Base-by-base conservation (phyloP, 2,113 vertebrate genomes). In the Hippoglossus stenolepis region DNA sequence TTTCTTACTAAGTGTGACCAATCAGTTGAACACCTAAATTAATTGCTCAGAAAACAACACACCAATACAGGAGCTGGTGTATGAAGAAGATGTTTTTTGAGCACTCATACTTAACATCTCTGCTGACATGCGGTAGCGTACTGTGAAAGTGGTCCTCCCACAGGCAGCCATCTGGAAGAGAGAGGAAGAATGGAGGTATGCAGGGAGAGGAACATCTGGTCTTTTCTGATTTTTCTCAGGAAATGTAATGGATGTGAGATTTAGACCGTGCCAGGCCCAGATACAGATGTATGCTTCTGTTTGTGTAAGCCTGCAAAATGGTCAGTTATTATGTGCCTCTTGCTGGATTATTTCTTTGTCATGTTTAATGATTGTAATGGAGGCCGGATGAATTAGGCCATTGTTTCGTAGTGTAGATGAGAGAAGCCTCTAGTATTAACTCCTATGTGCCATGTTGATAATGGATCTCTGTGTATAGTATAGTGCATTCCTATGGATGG, bases 141-240 rank as follows among this genome's bases (percentile, higher is more conserved):
- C 79, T 78, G 80, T 75, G 82, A 83, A 63, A 31, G 70, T 28
- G 21, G 79, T 87, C 81, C 82, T 77, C 80, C 80, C 67, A 70
- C 80, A 57, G 64, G 72, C 80, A 74, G 75, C 88, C 91, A 91
- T 90, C 87, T 91, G 90, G 85, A 85, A 70, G 83, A 87, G 72
- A 4, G 47, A 63, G 45, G 38, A 77, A 80, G 63, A 79, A 74
- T 75, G 17, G 77, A 85, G 88, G 84, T 85, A 88, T 87, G 81
- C 79, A 70, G 71, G 65, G 65, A 78, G 80, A 87, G 62, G 62
- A 91, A 91, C 90, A 93, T 91, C 91, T 92, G 90, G 87, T 86
- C 76, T 77, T 54, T 60, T 84, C 65, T 66, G 49, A 71, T 51
- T 77, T 76, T 83, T 69, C 79, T 61, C 49, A 85, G 77, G 57